Evolutionary conservation across 2,113 vertebrate species (phyloP).

Genomic region (Excalfactoria chinensis): DNA sequence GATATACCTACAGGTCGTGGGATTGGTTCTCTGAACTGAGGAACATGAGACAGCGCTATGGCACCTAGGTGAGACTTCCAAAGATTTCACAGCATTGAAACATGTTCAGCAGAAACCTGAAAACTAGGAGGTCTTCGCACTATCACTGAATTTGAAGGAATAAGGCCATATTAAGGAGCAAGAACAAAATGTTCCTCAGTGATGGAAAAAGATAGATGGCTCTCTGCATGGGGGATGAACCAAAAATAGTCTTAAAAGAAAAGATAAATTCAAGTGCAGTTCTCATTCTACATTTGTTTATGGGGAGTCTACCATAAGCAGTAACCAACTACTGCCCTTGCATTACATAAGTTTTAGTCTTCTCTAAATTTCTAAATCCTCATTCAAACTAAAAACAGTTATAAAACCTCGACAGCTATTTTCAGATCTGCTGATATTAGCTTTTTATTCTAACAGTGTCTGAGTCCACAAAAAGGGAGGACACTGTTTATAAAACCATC

Average conservation of each 20-base stretch:
- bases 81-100: neutral
- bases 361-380: neutral
- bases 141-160: neutral
- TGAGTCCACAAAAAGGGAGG: neutral
- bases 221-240: neutral
- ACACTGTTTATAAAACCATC: neutral
- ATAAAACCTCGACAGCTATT: neutral
- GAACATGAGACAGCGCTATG: neutral
- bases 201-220: neutral
- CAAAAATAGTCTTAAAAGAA: neutral
- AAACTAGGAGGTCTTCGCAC: neutral
- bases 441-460: neutral
- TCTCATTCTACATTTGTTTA: neutral
- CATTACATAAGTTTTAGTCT: neutral
- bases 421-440: neutral
- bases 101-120: neutral
- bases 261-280: neutral
- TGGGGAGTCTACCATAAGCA: neutral
- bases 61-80: neutral
- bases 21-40: neutral
- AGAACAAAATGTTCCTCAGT: neutral
- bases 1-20: neutral
- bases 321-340: neutral
- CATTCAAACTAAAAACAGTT: neutral
- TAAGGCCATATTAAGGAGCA: neutral